A percentile compares a stretch with the other conserved stretches of the same genome.
Evolutionary conservation across 2,113 vertebrate species (phyloP).

Genomic region (Lota lota): DNA sequence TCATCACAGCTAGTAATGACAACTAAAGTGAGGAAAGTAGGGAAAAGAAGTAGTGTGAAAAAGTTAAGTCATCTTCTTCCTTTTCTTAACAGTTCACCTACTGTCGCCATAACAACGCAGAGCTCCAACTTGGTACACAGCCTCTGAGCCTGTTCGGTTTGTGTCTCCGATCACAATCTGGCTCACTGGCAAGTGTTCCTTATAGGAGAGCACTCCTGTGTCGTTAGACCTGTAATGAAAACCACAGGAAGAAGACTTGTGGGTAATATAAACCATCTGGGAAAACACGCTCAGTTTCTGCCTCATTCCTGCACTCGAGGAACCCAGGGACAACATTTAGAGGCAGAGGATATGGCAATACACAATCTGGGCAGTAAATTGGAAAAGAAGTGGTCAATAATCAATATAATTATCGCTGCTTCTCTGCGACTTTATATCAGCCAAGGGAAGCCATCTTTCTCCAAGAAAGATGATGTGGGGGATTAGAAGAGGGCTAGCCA

Average conservation of each 20-base stretch:
- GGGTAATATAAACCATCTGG: neutral
- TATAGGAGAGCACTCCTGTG: conserved; percentile 81
- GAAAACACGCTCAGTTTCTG: neutral
- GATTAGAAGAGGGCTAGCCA: no score
- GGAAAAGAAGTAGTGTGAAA: no score
- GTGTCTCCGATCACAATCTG: conserved; percentile 85
- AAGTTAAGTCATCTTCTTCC: no score
- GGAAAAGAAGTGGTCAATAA: conserved; percentile 8
- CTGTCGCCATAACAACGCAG: conserved; percentile 87
- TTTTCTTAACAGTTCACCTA: conserved; percentile 67
- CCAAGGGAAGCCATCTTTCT: neutral
- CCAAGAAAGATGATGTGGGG: no score
- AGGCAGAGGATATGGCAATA: neutral
- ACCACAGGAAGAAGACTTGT: conserved; percentile 5
- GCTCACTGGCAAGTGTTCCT: conserved; percentile 85
- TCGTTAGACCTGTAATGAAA: conserved; percentile 79
- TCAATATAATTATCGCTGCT: neutral
- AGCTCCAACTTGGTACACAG: conserved; percentile 80
- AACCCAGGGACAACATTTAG: neutral
- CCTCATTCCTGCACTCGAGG: neutral
- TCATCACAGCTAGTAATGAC: neutral
- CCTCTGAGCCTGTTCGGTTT: conserved; percentile 83
- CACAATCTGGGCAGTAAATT: conserved; percentile 4
- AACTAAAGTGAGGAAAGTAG: neutral
- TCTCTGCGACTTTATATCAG: neutral